phyloP scores from a whole-genome alignment of 2,113 vertebrate genomes.

The sheep (Ovis aries) region ARS-UI_Ramb_v3.0 NC_056077.1:32682501-32683000 shows the following conservation, averaged over 20 bases:
- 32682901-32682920: neutral
- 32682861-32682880: neutral
- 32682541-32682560: neutral
- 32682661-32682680: neutral
- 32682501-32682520: constrained; percentile 63
- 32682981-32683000: neutral
- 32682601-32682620: neutral
- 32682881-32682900: neutral
- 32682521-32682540: neutral
- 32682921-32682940: neutral
- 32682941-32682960: neutral
- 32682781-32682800: neutral
- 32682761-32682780: neutral
- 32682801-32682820: neutral
- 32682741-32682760: neutral
- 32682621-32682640: constrained; percentile 38
- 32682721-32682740: neutral
- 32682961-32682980: neutral
- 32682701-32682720: neutral
- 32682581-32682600: neutral
- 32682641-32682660: neutral
- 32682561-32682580: neutral
- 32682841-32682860: neutral
- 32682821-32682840: neutral
- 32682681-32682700: rapidly evolving